Evolutionary conservation across 2,888 invertebrate genomes (phyloP).

Genomic region (Hymenopus coronatus): DNA sequence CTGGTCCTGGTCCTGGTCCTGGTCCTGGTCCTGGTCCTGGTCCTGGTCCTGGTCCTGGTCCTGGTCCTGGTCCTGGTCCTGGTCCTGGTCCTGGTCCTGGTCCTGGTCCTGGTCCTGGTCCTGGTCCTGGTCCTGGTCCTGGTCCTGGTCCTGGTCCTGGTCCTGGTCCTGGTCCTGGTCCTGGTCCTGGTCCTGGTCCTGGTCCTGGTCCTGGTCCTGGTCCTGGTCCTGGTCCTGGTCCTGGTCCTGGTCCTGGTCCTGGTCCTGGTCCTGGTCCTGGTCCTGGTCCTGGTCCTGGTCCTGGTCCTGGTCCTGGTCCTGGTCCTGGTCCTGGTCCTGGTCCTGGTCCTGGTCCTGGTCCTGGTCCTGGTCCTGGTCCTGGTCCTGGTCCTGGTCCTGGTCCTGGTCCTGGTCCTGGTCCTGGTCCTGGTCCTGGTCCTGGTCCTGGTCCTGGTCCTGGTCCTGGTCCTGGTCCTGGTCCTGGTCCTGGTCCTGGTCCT

Average conservation of each 20-base stretch:
- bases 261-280: slow-evolving; percentile 7
- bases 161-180: slow-evolving; percentile 8
- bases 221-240: slow-evolving; percentile 8
- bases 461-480: too few species aligned
- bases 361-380: too few species aligned
- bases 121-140: slow-evolving; percentile 8
- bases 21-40: slow-evolving; percentile 8
- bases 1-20: slow-evolving; percentile 8
- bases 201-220: slow-evolving; percentile 8
- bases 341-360: too few species aligned
- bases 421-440: too few species aligned
- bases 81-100: slow-evolving; percentile 7
- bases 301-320: slow-evolving; percentile 8
- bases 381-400: too few species aligned
- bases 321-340: slow-evolving; percentile 8
- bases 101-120: slow-evolving; percentile 7
- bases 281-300: slow-evolving; percentile 7
- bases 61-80: slow-evolving; percentile 8
- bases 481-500: too few species aligned
- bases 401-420: too few species aligned
- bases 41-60: slow-evolving; percentile 8
- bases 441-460: too few species aligned
- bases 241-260: slow-evolving; percentile 8
- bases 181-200: slow-evolving; percentile 8
- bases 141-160: slow-evolving; percentile 8